These are phyloP conservation scores for Sebastes jordani DNA, from an alignment of 2,797 vertebrate genomes.

Conservation along the genomic window DNA sequence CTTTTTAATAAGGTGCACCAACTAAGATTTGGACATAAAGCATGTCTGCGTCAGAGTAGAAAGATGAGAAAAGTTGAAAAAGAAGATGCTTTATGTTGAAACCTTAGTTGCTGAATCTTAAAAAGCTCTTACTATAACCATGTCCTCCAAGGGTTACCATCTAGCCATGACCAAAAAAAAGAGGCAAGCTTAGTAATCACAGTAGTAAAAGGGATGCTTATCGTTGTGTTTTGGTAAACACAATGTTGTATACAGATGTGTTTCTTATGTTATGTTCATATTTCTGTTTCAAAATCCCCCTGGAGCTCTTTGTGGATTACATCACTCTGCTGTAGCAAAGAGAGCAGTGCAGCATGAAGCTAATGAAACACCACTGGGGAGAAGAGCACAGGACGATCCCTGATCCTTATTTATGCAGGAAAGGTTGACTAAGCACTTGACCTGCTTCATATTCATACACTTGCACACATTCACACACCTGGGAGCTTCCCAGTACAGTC, in stretches of 20 bases:
- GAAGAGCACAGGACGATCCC: neutral
- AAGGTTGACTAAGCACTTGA: conserved; percentile 14
- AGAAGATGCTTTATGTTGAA: neutral
- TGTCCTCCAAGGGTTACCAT: no score
- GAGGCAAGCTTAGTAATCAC: neutral
- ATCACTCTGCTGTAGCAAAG: neutral
- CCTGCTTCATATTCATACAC: conserved; percentile 14
- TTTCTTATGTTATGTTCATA: neutral
- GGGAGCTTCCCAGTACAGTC: neutral
- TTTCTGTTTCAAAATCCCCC: neutral
- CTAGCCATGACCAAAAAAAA: neutral
- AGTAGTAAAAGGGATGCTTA: neutral
- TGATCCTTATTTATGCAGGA: conserved; percentile 25
- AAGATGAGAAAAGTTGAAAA: neutral
- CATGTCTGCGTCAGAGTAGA: neutral
- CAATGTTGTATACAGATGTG: neutral
- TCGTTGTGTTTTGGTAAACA: neutral
- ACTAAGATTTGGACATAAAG: neutral
- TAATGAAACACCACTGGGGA: conserved; percentile 19
- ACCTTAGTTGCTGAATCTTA: neutral
- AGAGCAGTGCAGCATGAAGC: neutral
- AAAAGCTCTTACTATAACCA: neutral
- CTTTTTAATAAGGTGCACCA: neutral
- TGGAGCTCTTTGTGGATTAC: conserved; percentile 21
- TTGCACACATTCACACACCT: neutral